Conservation (phyloP, 2,797 vertebrate genomes). For the Cryptoprocta ferox region DNA sequence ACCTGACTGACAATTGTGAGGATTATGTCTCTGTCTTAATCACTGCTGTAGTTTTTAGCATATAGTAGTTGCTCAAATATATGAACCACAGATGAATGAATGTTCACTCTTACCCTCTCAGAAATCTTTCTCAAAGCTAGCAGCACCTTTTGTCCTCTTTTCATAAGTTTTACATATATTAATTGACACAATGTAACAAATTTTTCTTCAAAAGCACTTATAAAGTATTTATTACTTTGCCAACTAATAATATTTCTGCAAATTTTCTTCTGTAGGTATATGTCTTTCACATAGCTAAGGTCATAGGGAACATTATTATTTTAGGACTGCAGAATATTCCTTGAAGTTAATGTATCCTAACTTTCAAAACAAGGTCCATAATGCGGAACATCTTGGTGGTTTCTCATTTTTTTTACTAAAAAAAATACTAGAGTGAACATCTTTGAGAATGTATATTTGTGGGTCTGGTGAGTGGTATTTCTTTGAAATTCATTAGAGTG, state of each 20-base stretch:
- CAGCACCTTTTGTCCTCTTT: neutral
- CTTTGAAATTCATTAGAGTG: neutral
- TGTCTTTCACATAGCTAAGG: neutral
- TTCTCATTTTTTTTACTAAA: neutral
- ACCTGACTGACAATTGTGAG: neutral
- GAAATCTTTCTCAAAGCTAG: neutral
- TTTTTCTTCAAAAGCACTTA: neutral
- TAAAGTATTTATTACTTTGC: neutral
- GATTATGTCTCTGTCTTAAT: neutral
- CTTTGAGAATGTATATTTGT: neutral
- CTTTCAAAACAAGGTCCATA: constrained; percentile 18
- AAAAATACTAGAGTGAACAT: neutral
- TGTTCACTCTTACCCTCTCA: neutral
- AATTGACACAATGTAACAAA: neutral
- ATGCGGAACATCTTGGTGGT: neutral
- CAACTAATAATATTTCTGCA: constrained; percentile 1
- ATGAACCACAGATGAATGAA: neutral
- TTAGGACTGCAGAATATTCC: neutral
- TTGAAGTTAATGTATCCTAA: neutral
- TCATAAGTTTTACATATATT: neutral
- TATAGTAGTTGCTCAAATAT: neutral
- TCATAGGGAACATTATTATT: neutral
- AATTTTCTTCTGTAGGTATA: neutral
- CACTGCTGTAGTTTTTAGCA: neutral
- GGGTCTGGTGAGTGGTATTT: neutral